Evolutionary conservation across 2,888 invertebrate genomes (phyloP).

Genomic region (Philonicus albiceps): DNA sequence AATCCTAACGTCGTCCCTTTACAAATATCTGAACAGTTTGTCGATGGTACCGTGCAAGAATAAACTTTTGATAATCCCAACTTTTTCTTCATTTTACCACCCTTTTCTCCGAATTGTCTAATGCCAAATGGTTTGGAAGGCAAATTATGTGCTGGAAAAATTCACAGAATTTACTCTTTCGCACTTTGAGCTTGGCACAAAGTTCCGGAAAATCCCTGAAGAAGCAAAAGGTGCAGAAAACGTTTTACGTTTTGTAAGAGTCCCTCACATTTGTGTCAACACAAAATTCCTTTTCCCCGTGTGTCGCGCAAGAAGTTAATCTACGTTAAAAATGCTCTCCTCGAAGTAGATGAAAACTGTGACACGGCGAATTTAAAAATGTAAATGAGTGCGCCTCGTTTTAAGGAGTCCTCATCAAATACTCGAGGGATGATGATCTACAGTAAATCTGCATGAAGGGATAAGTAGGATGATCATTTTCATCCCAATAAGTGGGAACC

Average conservation of each 20-base stretch:
- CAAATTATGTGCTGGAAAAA: background rate
- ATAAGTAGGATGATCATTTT: background rate
- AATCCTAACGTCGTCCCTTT: background rate
- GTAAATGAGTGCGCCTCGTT: background rate
- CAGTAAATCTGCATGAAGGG: background rate
- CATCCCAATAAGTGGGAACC: background rate
- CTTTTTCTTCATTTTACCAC: background rate
- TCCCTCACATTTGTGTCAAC: background rate
- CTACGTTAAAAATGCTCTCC: background rate
- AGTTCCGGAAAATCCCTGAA: background rate
- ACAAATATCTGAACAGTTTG: background rate
- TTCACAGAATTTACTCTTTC: background rate
- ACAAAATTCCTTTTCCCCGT: background rate
- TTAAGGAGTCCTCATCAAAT: background rate
- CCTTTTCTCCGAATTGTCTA: background rate
- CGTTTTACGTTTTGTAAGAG: background rate
- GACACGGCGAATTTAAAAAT: background rate
- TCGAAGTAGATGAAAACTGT: background rate
- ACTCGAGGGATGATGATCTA: background rate
- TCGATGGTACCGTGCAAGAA: background rate
- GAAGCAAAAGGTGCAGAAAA: background rate
- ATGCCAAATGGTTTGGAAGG: background rate
- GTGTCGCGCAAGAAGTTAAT: background rate
- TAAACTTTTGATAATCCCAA: background rate
- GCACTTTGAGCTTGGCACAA: background rate